Evolutionary conservation across 1,140 invertebrate species (phyloP).

Genomic region (Achroia grisella): DNA sequence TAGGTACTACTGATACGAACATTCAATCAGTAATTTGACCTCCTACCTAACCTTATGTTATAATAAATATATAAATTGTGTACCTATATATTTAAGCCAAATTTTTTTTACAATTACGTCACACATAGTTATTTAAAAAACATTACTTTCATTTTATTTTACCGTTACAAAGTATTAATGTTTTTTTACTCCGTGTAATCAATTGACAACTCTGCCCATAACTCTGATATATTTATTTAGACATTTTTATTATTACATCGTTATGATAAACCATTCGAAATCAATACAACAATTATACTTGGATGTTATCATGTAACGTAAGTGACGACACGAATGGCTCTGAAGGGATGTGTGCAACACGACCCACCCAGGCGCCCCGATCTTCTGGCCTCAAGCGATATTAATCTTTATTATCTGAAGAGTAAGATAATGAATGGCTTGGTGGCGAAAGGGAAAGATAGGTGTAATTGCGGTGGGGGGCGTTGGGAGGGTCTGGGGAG

Average conservation of each 20-base stretch:
- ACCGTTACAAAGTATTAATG: no score
- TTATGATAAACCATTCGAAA: conserved; percentile 9
- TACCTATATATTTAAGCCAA: no score
- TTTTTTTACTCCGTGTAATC: no score
- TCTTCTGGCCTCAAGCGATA: conserved; percentile 22
- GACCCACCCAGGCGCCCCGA: conserved; percentile 32
- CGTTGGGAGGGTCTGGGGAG: conserved; percentile 61
- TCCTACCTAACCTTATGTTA: no score
- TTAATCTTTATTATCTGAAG: conserved; percentile 55
- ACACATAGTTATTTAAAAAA: no score
- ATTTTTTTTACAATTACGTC: no score
- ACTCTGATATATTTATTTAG: no score
- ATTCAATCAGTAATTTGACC: no score
- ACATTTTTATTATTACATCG: no score
- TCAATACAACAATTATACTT: conserved; percentile 20
- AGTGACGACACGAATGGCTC: conserved; percentile 47
- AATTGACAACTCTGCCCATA: no score
- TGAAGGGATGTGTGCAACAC: conserved; percentile 36
- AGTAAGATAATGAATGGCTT: conserved; percentile 47
- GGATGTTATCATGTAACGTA: conserved; percentile 33
- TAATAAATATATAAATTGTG: no score
- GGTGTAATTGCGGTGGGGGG: conserved; percentile 57
- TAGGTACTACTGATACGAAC: not conserved
- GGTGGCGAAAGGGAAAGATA: conserved; percentile 27
- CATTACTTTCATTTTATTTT: no score